A percentile compares a stretch with the other conserved stretches of the same genome.
Conservation (phyloP, 1,140 invertebrate species). For the Achroia grisella region DNA sequence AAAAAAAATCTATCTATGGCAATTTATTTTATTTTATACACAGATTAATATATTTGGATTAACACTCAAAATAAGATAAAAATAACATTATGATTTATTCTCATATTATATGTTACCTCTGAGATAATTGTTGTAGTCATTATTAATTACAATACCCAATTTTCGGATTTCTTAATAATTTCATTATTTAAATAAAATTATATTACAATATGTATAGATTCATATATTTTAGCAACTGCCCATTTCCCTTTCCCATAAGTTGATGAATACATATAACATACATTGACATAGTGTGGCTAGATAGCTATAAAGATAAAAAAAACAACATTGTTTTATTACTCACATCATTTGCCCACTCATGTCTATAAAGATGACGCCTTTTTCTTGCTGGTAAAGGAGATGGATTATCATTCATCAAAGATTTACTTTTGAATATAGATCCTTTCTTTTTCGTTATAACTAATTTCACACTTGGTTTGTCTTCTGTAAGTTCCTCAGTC, state of each 20-base stretch:
- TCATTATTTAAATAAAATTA: too few relatives aligned
- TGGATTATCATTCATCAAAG: constrained; percentile 78
- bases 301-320: constrained; percentile 5
- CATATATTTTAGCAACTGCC: background rate
- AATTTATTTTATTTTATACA: too few relatives aligned
- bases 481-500: constrained; percentile 47
- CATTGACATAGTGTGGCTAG: constrained; percentile 2
- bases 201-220: background rate
- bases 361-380: constrained; percentile 87
- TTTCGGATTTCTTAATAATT: background rate
- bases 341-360: constrained; percentile 88
- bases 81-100: too few relatives aligned
- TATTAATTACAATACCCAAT: too few relatives aligned
- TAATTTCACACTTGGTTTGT: constrained; percentile 76
- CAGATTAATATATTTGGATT: too few relatives aligned
- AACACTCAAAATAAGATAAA: too few relatives aligned
- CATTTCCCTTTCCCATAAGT: background rate
- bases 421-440: constrained; percentile 91
- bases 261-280: too few relatives aligned
- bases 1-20: constrained; percentile 1
- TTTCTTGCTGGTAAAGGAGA: constrained; percentile 78
- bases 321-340: constrained; percentile 24
- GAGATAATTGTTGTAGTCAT: too few relatives aligned
- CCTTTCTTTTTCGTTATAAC: constrained; percentile 86
- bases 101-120: too few relatives aligned